phyloP scores from a whole-genome alignment of 2,888 invertebrate genomes.

The Pyrocoelia pectoralis region DNA sequence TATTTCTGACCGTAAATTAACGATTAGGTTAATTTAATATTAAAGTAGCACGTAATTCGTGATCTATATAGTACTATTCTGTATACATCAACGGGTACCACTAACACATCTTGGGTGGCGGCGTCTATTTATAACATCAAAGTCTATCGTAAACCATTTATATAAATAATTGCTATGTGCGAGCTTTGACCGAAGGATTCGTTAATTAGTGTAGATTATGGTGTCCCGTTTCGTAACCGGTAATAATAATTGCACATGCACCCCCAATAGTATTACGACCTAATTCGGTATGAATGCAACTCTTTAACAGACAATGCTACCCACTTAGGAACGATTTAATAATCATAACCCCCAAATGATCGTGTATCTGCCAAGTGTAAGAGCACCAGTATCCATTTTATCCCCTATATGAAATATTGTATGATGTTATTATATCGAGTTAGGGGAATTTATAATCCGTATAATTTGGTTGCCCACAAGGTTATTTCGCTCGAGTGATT shows the following conservation, averaged over 20 bases:
- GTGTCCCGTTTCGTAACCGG: slow-evolving; percentile 23
- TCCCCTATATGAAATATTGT: slow-evolving; percentile 40
- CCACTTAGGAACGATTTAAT: slow-evolving; percentile 43
- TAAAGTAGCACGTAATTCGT: slow-evolving; percentile 18
- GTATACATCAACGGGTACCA: slow-evolving; percentile 28
- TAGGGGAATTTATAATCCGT: slow-evolving; percentile 47
- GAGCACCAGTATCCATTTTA: slow-evolving; percentile 14
- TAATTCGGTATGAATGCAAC: slow-evolving; percentile 37
- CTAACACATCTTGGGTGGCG: slow-evolving; percentile 33
- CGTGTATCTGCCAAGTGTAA: slow-evolving; percentile 25
- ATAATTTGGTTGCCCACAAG: slow-evolving; percentile 41
- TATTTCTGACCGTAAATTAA: background rate
- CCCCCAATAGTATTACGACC: slow-evolving; percentile 21
- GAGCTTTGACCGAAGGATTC: slow-evolving; percentile 46
- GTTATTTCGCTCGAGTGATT: slow-evolving; percentile 29
- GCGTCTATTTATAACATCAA: slow-evolving; percentile 53
- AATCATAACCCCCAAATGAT: slow-evolving; percentile 41
- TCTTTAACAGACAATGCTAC: slow-evolving; percentile 38
- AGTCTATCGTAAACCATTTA: slow-evolving; percentile 50
- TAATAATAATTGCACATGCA: slow-evolving; percentile 16
- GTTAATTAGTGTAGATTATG: slow-evolving; percentile 25
- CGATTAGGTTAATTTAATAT: slow-evolving; percentile 15
- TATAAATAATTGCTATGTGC: slow-evolving; percentile 51
- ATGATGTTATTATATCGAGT: slow-evolving; percentile 41
- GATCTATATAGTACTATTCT: slow-evolving; percentile 15